Percentiles rank a stretch among this genome's conserved stretches.
Evolutionary conservation across 2,888 invertebrate species (phyloP).

Genomic region (Amiota mariae): DNA sequence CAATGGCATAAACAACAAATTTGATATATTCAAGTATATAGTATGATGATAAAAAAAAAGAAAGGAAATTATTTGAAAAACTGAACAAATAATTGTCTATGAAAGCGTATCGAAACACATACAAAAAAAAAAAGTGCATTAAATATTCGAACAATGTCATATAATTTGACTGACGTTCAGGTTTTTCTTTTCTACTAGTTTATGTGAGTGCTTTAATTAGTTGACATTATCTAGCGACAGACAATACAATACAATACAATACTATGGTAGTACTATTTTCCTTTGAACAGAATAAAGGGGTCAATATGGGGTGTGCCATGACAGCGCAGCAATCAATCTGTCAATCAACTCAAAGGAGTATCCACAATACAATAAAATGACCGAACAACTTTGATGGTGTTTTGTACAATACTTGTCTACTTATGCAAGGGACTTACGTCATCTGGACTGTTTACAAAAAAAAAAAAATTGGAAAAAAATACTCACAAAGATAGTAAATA

Average conservation of each 20-base stretch:
- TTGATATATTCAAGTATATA: neutral
- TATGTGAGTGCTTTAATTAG: slow-evolving; percentile 19
- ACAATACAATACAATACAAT: no score
- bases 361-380: neutral
- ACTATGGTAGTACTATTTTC: no score
- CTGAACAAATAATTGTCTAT: slow-evolving; percentile 4
- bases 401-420: neutral
- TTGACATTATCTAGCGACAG: slow-evolving; percentile 3
- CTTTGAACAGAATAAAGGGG: neutral
- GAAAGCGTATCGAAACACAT: slow-evolving; percentile 13
- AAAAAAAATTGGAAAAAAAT: neutral
- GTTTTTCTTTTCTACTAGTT: no score
- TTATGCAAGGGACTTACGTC: slow-evolving; percentile 7
- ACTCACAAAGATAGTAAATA: neutral
- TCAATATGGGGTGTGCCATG: slow-evolving; percentile 22
- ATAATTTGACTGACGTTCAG: no score
- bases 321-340: slow-evolving; percentile 9
- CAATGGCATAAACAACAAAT: slow-evolving; percentile 29
- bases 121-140: slow-evolving; percentile 11
- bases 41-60: neutral
- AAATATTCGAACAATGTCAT: slow-evolving; percentile 1
- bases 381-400: neutral
- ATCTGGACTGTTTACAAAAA: neutral
- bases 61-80: slow-evolving; percentile 1
- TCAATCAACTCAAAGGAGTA: neutral